Base-by-base conservation (phyloP, 2,797 vertebrate genomes). In the Triplophysa bombifrons region DNA sequence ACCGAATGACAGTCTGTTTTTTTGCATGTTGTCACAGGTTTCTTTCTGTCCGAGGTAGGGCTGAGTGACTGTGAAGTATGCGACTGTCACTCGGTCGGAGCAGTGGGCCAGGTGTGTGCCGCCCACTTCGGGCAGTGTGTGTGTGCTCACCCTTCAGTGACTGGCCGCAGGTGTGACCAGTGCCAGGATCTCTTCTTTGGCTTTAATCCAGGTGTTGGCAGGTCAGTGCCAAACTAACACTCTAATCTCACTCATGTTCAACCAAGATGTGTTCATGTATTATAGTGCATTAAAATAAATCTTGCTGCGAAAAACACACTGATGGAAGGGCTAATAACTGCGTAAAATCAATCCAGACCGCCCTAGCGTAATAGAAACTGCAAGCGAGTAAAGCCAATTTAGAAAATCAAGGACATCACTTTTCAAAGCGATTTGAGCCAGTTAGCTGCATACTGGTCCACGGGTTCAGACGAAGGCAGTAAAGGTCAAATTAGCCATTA, bases 131-230 rank as follows among this genome's bases (percentile, higher is more conserved):
- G 97, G 61, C 94, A 94, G 77, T 97, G 96, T 82, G 30, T 82
- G 76, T 98, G 96, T 78, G 85, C 79, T 8, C 92, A 97, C 84
- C 83, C 80, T 14, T 97, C 96, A 0, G 83, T 95, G 71, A 87
- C 92, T 1, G 96, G 96, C n/a, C 91, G 74, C 14, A 92, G 87
- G 2, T 98, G 96, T 88, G 93, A 97, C 86, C 93, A 7, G 25
- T 97, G 96, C 87, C 88, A 65, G 68, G 92, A 95, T 44, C 87
- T 84, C 82, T 94, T 94, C 90, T 98, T 94, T 84, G 94, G 94
- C 82, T 97, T 98, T 87, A 93, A 96, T 85, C 90, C 89, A 73
- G 92, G 92, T 72, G 85, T 88, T 53, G 94, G 95, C 89, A 95
- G 94, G 95, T 95, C 86, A 58, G 81, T 81, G 65, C 27, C 58